Base-by-base conservation (phyloP, 2,113 vertebrate species). In the Physeter macrocephalus region DNA sequence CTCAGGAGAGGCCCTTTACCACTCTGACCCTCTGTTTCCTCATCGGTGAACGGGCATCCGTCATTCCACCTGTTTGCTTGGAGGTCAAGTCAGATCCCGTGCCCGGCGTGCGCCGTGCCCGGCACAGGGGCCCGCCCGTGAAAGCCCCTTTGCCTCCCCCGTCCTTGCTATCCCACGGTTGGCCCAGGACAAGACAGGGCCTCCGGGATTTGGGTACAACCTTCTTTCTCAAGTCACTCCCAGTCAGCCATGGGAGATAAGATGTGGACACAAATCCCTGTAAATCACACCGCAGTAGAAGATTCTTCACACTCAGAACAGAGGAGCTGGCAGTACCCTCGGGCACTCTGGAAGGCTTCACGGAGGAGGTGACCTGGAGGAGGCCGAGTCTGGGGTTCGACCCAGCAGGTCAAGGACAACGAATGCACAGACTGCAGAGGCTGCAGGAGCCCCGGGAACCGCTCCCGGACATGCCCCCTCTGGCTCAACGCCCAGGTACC, bases 381-480 rank as follows among this genome's bases (percentile, higher is more conserved):
- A 29, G 39, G 23, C n/a, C 0, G 9, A 36, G 4, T 6, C 14
- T 43, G 41, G 31, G 83, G 4, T 46, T 54, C 29, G 67, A 67
- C 8, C 11, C 54, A 62, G 39, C 18, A 39, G 52, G 14, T 15
- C 1, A n/a, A 72, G 41, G 18, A 59, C 13, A 5, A 3, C 0
- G 27, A 8, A 34, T 36, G 20, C 59, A 12, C 5, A 36, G 89
- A 64, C 25, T 3, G 17, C 0, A n/a, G 75, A 88, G 31, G 23
- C 41, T 23, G 1, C 39, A 3, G 21, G 46, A 31, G 17, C 36
- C 36, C 27, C 12, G 25, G 54, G 43, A 34, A 39, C 31, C 0
- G 8, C 39, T 52, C 34, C 39, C 0, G 8, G 54, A n/a, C 72
- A 2, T n/a, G 1, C 1, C 0, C 11, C 62, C 1, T 0, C 62